Conservation (phyloP, 2,888 invertebrate genomes). For the Subacronicta megacephala region DNA sequence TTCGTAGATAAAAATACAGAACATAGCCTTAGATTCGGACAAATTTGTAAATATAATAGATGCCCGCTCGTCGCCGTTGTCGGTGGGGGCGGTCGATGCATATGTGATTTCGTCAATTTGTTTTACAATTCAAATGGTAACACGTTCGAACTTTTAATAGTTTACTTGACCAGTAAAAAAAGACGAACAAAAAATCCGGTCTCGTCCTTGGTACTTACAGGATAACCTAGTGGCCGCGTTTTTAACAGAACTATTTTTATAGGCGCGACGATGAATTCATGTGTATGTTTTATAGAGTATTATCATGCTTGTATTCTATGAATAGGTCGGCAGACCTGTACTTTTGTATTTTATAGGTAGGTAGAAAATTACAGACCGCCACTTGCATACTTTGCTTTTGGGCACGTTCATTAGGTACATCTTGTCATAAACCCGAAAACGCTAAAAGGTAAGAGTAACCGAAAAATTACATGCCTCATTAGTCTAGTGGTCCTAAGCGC, state of each 20-base stretch:
- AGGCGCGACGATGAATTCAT: neutral
- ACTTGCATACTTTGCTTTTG: too few relatives aligned
- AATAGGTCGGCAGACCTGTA: too few relatives aligned
- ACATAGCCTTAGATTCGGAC: slow-evolving; percentile 42
- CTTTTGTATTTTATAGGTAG: too few relatives aligned
- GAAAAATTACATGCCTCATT: too few relatives aligned
- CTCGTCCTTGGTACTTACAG: slow-evolving; percentile 68
- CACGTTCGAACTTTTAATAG: slow-evolving; percentile 58
- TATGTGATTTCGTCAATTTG: slow-evolving; percentile 76
- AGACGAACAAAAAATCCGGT: slow-evolving; percentile 57
- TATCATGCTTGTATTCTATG: too few relatives aligned
- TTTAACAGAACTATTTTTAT: slow-evolving; percentile 29
- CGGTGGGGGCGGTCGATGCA: slow-evolving; percentile 66
- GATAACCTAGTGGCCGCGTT: slow-evolving; percentile 78
- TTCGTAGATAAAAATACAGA: too few relatives aligned
- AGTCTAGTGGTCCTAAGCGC: too few relatives aligned
- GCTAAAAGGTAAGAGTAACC: too few relatives aligned
- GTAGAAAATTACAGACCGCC: too few relatives aligned
- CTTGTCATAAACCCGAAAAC: too few relatives aligned
- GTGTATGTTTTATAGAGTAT: neutral
- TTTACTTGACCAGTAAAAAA: slow-evolving; percentile 57
- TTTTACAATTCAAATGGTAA: slow-evolving; percentile 79
- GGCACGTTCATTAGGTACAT: too few relatives aligned
- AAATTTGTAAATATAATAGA: slow-evolving; percentile 80
- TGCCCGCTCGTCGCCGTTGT: slow-evolving; percentile 24